Conservation (phyloP, 1,140 invertebrate genomes). For the Whitmania pigra region DNA sequence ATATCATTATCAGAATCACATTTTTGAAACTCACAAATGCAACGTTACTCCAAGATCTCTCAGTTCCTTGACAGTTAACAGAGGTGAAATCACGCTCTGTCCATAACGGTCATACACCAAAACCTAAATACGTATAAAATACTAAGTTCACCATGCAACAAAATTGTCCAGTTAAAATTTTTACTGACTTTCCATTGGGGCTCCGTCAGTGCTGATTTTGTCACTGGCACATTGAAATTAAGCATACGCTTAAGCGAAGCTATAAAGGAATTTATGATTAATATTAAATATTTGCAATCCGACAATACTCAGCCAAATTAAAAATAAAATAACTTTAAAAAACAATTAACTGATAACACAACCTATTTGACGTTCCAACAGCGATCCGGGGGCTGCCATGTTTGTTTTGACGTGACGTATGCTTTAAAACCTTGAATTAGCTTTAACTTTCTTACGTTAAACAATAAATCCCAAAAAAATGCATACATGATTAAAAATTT, state of each 20-base stretch:
- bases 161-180: background rate
- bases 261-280: constrained; percentile 39
- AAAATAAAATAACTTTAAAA: no score
- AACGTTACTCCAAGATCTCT: constrained; percentile 89
- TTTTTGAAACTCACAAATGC: constrained; percentile 62
- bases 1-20: constrained; percentile 8
- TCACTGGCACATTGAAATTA: constrained; percentile 69
- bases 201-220: constrained; percentile 61
- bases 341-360: no score
- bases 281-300: background rate
- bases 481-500: no score
- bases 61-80: constrained; percentile 88
- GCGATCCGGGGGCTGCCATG: no score
- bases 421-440: no score
- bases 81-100: constrained; percentile 93
- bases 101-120: constrained; percentile 87
- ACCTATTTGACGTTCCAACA: no score
- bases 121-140: constrained; percentile 45
- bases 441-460: no score
- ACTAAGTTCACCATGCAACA: background rate
- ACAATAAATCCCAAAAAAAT: no score
- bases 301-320: no score
- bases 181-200: constrained; percentile 69
- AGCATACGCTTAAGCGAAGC: constrained; percentile 83
- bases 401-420: no score